Conservation (phyloP, 2,888 invertebrate genomes). For the Phania funesta region DNA sequence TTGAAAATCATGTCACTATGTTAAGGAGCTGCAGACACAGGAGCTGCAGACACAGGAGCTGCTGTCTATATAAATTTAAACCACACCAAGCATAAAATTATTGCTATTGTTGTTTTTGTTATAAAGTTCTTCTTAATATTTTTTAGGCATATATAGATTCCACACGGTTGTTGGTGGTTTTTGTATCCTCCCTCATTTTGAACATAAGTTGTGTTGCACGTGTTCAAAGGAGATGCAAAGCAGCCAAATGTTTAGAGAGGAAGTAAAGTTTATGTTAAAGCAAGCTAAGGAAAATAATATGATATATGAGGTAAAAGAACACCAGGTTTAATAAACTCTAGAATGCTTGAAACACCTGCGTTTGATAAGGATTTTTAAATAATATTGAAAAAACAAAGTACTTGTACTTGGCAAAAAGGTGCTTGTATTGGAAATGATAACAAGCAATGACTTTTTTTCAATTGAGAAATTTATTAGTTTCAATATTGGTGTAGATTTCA, state of each 20-base stretch:
- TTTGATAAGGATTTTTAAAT: slow-evolving; percentile 17
- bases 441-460: background rate
- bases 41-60: background rate
- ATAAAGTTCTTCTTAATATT: background rate
- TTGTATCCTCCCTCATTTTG: background rate
- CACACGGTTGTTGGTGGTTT: slow-evolving; percentile 1
- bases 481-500: too few species aligned
- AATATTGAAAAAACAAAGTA: background rate
- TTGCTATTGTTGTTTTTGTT: slow-evolving; percentile 11
- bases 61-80: slow-evolving; percentile 12
- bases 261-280: background rate
- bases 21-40: slow-evolving; percentile 16
- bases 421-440: background rate
- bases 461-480: too few species aligned
- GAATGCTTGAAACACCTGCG: too few species aligned
- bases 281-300: background rate
- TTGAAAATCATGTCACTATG: slow-evolving; percentile 55
- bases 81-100: slow-evolving; percentile 3
- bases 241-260: background rate
- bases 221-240: background rate
- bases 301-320: too few species aligned
- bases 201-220: background rate
- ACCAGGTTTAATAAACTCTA: slow-evolving; percentile 24
- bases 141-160: background rate
- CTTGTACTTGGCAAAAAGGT: background rate